Evolutionary conservation across 1,140 invertebrate genomes (phyloP), one percentile per base, ranked within the genome.

Genomic region (Tenebrio molitor): DNA sequence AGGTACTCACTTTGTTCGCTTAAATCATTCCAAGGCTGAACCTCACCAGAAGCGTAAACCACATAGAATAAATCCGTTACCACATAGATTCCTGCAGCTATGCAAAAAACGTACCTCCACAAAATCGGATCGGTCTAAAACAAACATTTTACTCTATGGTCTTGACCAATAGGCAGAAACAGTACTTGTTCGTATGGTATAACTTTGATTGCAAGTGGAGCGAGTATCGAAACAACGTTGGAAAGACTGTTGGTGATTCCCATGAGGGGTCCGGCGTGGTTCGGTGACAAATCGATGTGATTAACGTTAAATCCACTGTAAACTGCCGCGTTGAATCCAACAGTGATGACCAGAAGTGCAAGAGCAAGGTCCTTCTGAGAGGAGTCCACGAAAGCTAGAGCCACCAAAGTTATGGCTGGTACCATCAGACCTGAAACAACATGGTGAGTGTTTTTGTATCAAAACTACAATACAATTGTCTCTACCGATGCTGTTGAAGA

Each of bases 281-380:
- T 91, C 2, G 90, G 90, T 0, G 91, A 87, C 29, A 94, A 85
- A 77, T 93, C 91, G 15, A 93, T 95, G n/a, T 92, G 89, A 78
- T 92, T 92, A 3, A 88, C 80, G 34, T 84, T 80, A 66, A 82
- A 92, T 4, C 93, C 94, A 39, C 92, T 89, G 65, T 89, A 92
- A 14, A 89, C 84, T 7, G 91, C 91, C 6, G 92, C 89, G 74
- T 94, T 94, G 1, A 93, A 83, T 0, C 91, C 90, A 5, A 95
- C 92, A 15, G 92, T 90, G 4, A 90, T 65, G 0, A 89, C 86
- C 2, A 93, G 84, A 7, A 93, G 80, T 0, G 78, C 80, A 0
- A 92, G 87, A 0, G 91, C 88, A 15, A 88, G 42, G 0, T 75
- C 78, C 34, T 84, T 80, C 23, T 88, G 82, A 8, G 74, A 84